Base-by-base conservation (phyloP, 2,888 invertebrate genomes). In the Danaus chrysippus region DNA sequence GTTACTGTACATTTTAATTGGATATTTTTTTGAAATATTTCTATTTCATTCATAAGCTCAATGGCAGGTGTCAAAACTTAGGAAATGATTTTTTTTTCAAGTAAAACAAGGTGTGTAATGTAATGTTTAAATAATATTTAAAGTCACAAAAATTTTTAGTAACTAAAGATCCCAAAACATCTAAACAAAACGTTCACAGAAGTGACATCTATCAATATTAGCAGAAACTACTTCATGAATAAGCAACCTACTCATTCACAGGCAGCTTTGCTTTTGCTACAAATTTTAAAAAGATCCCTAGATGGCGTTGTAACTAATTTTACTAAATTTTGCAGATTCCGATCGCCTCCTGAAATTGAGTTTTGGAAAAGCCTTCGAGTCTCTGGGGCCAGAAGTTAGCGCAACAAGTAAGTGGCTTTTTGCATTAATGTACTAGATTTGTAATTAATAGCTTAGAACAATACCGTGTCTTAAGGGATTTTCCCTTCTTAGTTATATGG, bases 331-430 rank as follows among this genome's bases (percentile, higher is more conserved):
- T 84, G 61, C 86, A 91, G 91, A 91, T 83, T 89, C 89, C 5
- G 91, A 91, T 75, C 87, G 90, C 10, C 78, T 90, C 53, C 76
- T 89, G 64, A 91, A 89, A 73, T 71, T 92, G 64, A 91, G 92
- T 81, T 92, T 87, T 71, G 92, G 84, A 67, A 92, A 87, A 82
- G 91, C 87, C 44, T 91, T 86, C 78, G 91, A 93, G 75, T 93
- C 94, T 74, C 92, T 93, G 64, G 94, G 94, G 67, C 94, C 94
- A 43, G 94, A 94, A 91, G 94, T 94, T 76, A 94, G 94, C 87
- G 94, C 94, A 76, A 94, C 94, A 84, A 94, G 94, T 94, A 92
- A 94, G 94, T 93, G 68, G 58, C 68, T 56, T 67, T 59, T 58
- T 56, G 46, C 13, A 34, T 34, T 17, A 56, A 53, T 49, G 15